These are phyloP conservation scores for Leucozona laternaria DNA, from an alignment of 2,888 invertebrate genomes.

Conservation along the genomic window DNA sequence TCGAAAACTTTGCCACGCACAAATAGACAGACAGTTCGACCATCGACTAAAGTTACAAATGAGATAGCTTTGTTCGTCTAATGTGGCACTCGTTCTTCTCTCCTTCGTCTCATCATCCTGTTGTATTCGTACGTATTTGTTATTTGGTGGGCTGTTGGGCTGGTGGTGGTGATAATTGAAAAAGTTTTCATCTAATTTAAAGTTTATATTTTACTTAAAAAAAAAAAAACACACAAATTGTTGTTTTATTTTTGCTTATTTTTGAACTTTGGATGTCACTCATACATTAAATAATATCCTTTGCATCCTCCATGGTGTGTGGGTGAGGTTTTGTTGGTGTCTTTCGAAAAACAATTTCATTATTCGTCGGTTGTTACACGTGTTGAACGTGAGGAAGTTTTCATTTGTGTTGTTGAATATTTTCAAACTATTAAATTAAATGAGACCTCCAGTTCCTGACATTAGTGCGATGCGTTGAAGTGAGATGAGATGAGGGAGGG, in stretches of 20 bases:
- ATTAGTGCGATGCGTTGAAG: background rate
- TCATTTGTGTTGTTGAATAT: conserved; percentile 44
- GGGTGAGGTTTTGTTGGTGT: background rate
- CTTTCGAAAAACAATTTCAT: conserved; percentile 56
- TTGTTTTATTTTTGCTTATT: conserved; percentile 14
- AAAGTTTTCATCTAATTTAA: conserved; percentile 81
- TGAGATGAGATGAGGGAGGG: background rate
- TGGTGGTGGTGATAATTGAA: conserved; percentile 78
- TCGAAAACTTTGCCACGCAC: conserved; percentile 53
- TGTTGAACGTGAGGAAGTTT: conserved; percentile 68
- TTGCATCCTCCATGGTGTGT: background rate
- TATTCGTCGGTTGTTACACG: conserved; percentile 57
- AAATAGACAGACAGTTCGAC: conserved; percentile 31
- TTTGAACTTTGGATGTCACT: conserved; percentile 29
- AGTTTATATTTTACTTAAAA: conserved; percentile 50
- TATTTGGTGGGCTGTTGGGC: background rate
- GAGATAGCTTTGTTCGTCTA: conserved; percentile 5
- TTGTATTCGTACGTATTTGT: background rate
- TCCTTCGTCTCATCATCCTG: background rate
- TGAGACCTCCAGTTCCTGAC: background rate
- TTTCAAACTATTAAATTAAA: conserved; percentile 37
- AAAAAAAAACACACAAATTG: background rate
- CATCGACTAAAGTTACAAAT: conserved; percentile 10
- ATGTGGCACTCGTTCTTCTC: background rate
- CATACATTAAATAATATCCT: conserved; percentile 50